Evolutionary conservation across 2,113 vertebrate species (phyloP).

Genomic region (Alces alces): DNA sequence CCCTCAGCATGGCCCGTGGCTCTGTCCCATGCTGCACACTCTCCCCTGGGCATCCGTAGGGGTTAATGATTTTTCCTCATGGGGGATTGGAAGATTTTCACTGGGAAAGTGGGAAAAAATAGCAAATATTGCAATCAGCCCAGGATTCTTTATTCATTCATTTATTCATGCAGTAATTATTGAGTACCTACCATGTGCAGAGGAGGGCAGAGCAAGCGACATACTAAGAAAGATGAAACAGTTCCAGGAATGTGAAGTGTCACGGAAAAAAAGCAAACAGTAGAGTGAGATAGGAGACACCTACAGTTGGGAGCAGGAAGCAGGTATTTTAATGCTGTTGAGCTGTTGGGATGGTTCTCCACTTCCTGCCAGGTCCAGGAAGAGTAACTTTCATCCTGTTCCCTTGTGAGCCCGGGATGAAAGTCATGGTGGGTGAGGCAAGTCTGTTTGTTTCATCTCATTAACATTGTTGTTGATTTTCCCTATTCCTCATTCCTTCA

Average conservation of each 20-base stretch:
- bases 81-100: neutral
- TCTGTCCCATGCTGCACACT: accelerated
- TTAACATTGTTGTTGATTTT: neutral
- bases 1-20: neutral
- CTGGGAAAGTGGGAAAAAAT: neutral
- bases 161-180: neutral
- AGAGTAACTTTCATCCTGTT: neutral
- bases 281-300: accelerated
- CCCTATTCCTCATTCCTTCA: neutral
- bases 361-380: neutral
- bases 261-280: accelerated
- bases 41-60: accelerated
- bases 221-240: accelerated
- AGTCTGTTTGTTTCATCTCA: neutral
- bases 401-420: neutral
- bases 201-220: neutral
- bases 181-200: neutral
- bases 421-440: accelerated
- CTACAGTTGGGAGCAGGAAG: neutral
- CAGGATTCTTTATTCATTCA: neutral
- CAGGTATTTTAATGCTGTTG: accelerated
- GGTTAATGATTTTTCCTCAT: neutral
- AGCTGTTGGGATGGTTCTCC: neutral
- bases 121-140: neutral
- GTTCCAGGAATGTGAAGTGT: accelerated